Evolutionary conservation across 2,797 vertebrate species (phyloP), one percentile per base, ranked within the genome.

Genomic region (Scleropages formosus): DNA sequence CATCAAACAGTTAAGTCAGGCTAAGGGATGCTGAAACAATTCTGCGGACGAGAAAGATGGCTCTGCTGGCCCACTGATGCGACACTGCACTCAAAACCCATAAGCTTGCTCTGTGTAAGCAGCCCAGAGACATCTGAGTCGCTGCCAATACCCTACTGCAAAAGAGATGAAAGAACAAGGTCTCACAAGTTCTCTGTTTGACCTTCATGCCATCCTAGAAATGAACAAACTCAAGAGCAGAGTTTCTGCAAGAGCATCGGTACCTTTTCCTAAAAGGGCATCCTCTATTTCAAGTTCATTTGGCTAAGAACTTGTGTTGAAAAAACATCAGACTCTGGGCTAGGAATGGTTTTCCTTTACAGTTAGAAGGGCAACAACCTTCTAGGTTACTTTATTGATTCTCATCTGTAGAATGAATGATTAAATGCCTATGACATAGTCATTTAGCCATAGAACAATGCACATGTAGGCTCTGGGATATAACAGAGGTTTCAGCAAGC

Each of bases 291-390:
- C n/a, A n/a, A n/a, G n/a, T n/a, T 39, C 2, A 39, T 39, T 9
- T 69, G 66, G 44, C 47, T 69, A 66, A 10, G 47, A 49, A 49
- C 49, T 69, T 69, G 69, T 26, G 44, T 69, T 69, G 24, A 49
- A 69, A 15, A 53, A 49, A 69, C 49, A 44, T 22, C 66, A 24
- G 26, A 46, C 49, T 67, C 39, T 24, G 66, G 26, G 22, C 68
- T 66, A 49, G 44, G 44, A 22, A 22, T 24, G 60, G 22, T 62
- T 24, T 62, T 68, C 49, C 16, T 20, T 68, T 66, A 69, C 47
- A 49, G 12, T 26, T 24, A 47, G 66, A 51, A 69, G 16, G 11
- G 69, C 22, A 69, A 69, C 46, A 22, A 15, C 47, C 15, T 4
- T 11, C 51, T 69, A 24, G 22, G 22, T 69, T 39, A 31, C 31